Percentiles rank a stretch among this genome's conserved stretches.
phyloP scores from a whole-genome alignment of 2,888 invertebrate genomes.

The Atrina japonica region DNA sequence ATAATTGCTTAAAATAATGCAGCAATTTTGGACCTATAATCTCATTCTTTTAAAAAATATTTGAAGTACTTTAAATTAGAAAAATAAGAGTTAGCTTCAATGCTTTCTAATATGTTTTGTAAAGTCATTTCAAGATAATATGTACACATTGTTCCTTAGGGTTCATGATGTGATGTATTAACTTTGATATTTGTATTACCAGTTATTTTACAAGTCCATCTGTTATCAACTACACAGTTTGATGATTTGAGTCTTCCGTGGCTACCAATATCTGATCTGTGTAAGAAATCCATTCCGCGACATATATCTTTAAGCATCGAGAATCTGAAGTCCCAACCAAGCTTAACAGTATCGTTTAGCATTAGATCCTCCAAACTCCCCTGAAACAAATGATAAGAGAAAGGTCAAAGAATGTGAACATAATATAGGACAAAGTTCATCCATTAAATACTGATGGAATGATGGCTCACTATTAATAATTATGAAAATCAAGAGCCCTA shows the following conservation, averaged over 20 bases:
- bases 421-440: too few relatives aligned
- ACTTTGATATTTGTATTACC: conserved; percentile 34
- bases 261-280: conserved; percentile 59
- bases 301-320: conserved; percentile 68
- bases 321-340: conserved; percentile 70
- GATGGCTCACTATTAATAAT: too few relatives aligned
- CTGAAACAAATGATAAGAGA: conserved; percentile 38
- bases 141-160: neutral
- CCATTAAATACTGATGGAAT: too few relatives aligned
- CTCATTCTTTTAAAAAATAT: too few relatives aligned
- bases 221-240: conserved; percentile 70
- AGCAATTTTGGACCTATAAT: too few relatives aligned
- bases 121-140: neutral
- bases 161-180: too few relatives aligned
- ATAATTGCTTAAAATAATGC: too few relatives aligned
- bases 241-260: conserved; percentile 71
- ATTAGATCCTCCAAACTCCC: conserved; percentile 73
- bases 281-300: conserved; percentile 70
- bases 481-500: too few relatives aligned
- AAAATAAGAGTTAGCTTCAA: neutral
- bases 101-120: neutral
- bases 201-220: conserved; percentile 71
- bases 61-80: neutral
- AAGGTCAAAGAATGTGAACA: too few relatives aligned
- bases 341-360: conserved; percentile 65